Percentiles rank a stretch among this genome's conserved stretches.
phyloP scores from a whole-genome alignment of 2,888 invertebrate genomes.

The Baccha elongata region DNA sequence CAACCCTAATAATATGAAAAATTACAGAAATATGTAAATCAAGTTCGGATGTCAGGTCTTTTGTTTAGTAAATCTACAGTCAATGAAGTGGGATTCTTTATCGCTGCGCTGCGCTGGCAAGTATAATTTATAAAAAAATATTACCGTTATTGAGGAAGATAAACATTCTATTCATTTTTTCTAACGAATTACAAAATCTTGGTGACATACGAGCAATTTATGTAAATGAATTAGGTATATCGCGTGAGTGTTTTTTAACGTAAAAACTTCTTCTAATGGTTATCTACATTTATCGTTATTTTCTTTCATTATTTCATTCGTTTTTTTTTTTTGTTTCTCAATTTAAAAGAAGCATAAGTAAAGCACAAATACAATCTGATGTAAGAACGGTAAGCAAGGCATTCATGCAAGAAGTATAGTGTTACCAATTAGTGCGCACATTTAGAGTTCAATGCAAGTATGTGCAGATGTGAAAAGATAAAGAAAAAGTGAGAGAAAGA shows the following conservation, averaged over 20 bases:
- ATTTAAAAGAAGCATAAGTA: constrained; percentile 38
- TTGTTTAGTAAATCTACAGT: constrained; percentile 23
- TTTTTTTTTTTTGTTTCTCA: constrained; percentile 13
- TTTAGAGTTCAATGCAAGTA: constrained; percentile 66
- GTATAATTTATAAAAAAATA: constrained; percentile 20
- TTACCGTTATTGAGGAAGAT: constrained; percentile 52
- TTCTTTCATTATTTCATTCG: not conserved
- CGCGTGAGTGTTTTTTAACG: not conserved
- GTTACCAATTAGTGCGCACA: constrained; percentile 70
- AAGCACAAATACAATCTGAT: constrained; percentile 43
- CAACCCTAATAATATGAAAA: constrained; percentile 20
- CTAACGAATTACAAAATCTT: constrained; percentile 45
- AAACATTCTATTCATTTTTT: constrained; percentile 29
- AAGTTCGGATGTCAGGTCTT: constrained; percentile 56
- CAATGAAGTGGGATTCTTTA: not conserved
- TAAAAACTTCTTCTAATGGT: constrained; percentile 27
- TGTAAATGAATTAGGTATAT: constrained; percentile 59
- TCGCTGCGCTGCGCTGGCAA: not conserved
- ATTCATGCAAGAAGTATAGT: constrained; percentile 64
- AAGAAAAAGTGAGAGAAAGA: not conserved
- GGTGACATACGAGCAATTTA: constrained; percentile 65
- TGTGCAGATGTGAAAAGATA: constrained; percentile 22
- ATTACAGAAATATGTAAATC: constrained; percentile 39
- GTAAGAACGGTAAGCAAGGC: constrained; percentile 67
- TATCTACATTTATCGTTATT: constrained; percentile 26